A percentile compares a stretch with the other conserved stretches of the same genome.
These are phyloP conservation scores for Semicossyphus pulcher DNA, from an alignment of 2,113 vertebrate genomes.

Conservation along the genomic window DNA sequence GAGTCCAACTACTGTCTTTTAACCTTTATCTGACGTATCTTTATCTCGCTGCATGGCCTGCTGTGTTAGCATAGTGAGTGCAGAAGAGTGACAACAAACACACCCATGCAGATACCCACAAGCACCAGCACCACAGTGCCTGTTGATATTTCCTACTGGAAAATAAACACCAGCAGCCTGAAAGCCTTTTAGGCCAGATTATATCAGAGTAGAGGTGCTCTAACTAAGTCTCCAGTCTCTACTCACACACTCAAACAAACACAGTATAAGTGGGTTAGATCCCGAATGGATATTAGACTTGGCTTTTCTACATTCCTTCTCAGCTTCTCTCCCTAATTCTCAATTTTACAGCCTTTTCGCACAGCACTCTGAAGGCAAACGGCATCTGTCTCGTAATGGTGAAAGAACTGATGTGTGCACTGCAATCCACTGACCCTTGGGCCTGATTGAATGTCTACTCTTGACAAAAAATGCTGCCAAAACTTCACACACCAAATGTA, in stretches of 20 bases:
- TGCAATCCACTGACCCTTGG: not conserved
- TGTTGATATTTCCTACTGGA: conserved; percentile 9
- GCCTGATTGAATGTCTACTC: not conserved
- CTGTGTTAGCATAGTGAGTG: not conserved
- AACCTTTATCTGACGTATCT: too few species aligned
- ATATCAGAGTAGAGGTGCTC: conserved; percentile 22
- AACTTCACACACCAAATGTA: not conserved
- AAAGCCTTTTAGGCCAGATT: conserved; percentile 28
- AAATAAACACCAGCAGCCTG: conserved; percentile 21
- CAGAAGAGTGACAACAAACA: conserved; percentile 6
- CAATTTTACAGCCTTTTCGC: not conserved
- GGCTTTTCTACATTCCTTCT: conserved; percentile 9
- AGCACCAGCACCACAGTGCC: not conserved
- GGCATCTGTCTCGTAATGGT: not conserved
- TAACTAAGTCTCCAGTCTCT: not conserved
- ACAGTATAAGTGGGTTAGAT: conserved; percentile 60
- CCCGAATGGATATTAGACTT: conserved; percentile 24
- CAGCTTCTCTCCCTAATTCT: conserved; percentile 12
- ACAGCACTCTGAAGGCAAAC: not conserved
- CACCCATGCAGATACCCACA: conserved; percentile 11
- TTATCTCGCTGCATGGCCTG: too few species aligned
- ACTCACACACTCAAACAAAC: conserved; percentile 2
- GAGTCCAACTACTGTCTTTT: too few species aligned
- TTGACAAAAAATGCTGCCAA: not conserved
- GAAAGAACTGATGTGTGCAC: too few species aligned